Evolutionary conservation across 2,797 vertebrate genomes (phyloP).

Genomic region (Gastrophryne carolinensis): DNA sequence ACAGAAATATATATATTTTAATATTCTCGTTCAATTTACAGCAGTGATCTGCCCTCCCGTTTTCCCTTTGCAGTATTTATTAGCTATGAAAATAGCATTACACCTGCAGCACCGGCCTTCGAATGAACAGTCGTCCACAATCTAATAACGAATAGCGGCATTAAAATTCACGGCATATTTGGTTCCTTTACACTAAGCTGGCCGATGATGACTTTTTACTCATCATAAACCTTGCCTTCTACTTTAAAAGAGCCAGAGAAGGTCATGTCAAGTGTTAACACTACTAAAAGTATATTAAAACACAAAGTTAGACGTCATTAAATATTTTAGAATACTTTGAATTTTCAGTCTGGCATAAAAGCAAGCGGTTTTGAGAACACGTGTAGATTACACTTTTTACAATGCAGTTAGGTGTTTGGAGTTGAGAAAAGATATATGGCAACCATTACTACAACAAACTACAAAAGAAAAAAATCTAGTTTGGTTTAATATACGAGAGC

Average conservation of each 20-base stretch:
- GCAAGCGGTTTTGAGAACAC: neutral
- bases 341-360: too few species aligned
- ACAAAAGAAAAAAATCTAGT: neutral
- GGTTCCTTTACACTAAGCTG: neutral
- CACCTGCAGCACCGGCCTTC: neutral
- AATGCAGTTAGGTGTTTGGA: neutral
- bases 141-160: neutral
- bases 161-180: neutral
- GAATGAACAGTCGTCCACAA: neutral
- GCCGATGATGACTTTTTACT: neutral
- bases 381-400: neutral
- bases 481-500: constrained; percentile 8
- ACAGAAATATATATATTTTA: neutral
- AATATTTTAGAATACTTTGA: neutral
- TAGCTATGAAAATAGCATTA: constrained; percentile 2
- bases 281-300: constrained; percentile 19
- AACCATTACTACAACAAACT: neutral
- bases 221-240: neutral
- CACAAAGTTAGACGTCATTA: neutral
- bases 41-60: neutral
- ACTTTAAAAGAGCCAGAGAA: neutral
- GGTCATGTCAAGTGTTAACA: neutral
- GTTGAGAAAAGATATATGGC: neutral
- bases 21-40: neutral
- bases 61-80: neutral